Conservation (phyloP, 2,797 vertebrate species). For the Chloroceryle amazona region DNA sequence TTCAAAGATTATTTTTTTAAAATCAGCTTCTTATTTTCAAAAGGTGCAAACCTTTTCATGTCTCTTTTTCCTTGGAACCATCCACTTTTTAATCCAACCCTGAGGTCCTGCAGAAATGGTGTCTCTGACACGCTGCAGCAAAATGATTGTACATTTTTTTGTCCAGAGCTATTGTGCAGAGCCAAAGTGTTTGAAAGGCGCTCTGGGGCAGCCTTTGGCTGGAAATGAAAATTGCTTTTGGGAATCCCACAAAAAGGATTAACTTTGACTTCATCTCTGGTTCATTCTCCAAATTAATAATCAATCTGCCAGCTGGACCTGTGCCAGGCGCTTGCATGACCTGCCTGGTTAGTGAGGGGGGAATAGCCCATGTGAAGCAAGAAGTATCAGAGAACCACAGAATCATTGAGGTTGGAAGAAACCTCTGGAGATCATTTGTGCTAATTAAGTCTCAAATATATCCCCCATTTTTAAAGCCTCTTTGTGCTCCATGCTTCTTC, state of each 20-base stretch:
- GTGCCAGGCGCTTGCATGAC: not conserved
- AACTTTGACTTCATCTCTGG: conserved; percentile 68
- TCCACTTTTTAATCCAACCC: not conserved
- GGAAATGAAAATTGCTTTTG: conserved; percentile 76
- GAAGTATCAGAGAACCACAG: not conserved
- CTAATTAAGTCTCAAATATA: not conserved
- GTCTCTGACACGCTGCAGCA: not conserved
- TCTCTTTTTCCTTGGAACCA: not conserved
- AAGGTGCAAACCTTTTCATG: not conserved
- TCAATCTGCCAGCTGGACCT: conserved; percentile 52
- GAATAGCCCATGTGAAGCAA: not conserved
- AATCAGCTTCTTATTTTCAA: not conserved
- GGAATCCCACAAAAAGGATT: conserved; percentile 72
- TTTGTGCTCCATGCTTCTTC: not conserved
- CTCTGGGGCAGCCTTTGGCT: conserved; percentile 54
- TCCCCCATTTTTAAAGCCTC: not conserved
- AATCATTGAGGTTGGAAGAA: not conserved
- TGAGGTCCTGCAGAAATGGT: not conserved
- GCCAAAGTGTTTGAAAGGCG: conserved; percentile 15
- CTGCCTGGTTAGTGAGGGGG: not conserved
- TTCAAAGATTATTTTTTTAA: not conserved
- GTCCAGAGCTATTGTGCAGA: not conserved
- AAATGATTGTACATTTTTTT: not conserved
- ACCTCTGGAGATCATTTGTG: rapidly evolving
- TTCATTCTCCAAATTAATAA: conserved; percentile 72